A percentile compares a stretch with the other conserved stretches of the same genome.
These are phyloP conservation scores for Myanophis thanlyinensis DNA, from an alignment of 2,113 vertebrate genomes.

Conservation along the genomic window DNA sequence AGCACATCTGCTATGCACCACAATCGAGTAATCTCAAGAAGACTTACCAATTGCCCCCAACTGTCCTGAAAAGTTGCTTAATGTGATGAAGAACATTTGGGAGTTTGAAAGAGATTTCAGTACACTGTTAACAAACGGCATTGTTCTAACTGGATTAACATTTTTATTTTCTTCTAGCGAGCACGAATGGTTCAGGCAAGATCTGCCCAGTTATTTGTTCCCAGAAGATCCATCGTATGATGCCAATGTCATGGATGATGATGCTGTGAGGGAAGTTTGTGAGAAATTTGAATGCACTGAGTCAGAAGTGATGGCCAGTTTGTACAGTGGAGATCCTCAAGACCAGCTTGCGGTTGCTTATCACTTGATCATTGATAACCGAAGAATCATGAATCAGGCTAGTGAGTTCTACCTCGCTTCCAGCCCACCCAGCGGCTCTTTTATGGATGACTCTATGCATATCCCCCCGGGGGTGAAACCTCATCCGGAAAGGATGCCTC, in stretches of 20 bases:
- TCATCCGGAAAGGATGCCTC: constrained; percentile 95
- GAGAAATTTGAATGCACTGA: constrained; percentile 97
- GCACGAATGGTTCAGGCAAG: constrained; percentile 97
- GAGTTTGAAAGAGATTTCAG: neutral
- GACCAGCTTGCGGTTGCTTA: constrained; percentile 97
- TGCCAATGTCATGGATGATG: constrained; percentile 88
- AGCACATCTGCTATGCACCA: neutral
- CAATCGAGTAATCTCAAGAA: neutral
- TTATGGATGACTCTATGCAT: constrained; percentile 90
- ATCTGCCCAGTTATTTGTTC: constrained; percentile 94
- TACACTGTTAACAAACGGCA: neutral
- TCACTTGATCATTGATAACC: constrained; percentile 96
- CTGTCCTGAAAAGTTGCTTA: neutral
- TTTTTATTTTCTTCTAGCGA: constrained; percentile 74
- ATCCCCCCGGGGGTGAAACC: constrained; percentile 91
- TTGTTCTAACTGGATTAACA: neutral
- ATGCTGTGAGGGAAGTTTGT: constrained; percentile 93
- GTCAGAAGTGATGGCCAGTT: constrained; percentile 89
- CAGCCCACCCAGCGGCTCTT: constrained; percentile 92
- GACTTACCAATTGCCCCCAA: neutral
- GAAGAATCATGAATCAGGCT: constrained; percentile 98
- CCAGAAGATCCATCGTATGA: constrained; percentile 96
- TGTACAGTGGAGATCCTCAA: constrained; percentile 95
- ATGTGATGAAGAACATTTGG: neutral
- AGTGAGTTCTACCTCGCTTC: constrained; percentile 98